These are phyloP conservation scores for Botia almorhae DNA, from an alignment of 2,797 vertebrate genomes.

Conservation along the genomic window DNA sequence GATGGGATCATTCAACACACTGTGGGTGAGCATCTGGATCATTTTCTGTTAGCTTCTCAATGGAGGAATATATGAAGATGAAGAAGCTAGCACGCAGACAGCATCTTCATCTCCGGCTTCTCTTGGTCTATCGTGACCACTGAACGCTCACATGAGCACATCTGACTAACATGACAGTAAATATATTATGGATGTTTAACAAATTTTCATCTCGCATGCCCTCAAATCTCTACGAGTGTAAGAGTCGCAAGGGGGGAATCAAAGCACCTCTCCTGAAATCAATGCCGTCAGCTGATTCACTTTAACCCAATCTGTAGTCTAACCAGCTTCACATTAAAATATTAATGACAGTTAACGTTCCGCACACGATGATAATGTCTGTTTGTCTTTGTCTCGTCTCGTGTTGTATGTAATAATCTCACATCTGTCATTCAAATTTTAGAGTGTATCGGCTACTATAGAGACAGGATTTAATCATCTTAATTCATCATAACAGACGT, in stretches of 20 bases:
- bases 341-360: conserved; percentile 1
- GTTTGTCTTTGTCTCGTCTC: background rate
- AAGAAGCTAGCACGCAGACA: background rate
- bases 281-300: background rate
- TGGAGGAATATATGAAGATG: conserved; percentile 4
- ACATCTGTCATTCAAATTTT: background rate
- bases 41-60: conserved; percentile 31
- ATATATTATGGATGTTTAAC: background rate
- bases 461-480: background rate
- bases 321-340: background rate
- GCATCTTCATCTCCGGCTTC: background rate
- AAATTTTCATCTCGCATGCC: background rate
- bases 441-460: background rate
- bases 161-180: background rate
- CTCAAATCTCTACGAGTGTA: background rate
- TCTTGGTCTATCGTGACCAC: background rate
- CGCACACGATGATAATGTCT: background rate
- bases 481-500: background rate
- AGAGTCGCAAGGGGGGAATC: background rate
- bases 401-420: conserved; percentile 3
- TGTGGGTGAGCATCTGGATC: conserved; percentile 23
- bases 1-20: conserved; percentile 45
- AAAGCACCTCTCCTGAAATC: background rate
- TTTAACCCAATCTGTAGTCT: background rate
- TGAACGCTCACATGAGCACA: background rate